Conservation (phyloP, 2,113 vertebrate species). For the Cryptoleucopteryx plumbea region DNA sequence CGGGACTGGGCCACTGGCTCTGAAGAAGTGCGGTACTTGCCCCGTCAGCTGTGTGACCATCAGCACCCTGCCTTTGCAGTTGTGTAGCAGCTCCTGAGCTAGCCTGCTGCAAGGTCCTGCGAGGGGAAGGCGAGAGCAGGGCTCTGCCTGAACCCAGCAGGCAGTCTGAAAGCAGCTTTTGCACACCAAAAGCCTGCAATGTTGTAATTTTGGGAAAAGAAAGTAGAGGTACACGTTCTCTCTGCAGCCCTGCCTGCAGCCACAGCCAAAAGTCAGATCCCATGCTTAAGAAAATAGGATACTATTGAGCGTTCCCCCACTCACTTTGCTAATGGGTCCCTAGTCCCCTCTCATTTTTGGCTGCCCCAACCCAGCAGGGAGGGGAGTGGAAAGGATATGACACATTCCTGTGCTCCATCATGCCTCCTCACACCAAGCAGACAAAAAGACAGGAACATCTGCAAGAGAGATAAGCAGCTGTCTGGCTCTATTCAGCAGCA, state of each 20-base stretch:
- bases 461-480: conserved; percentile 47
- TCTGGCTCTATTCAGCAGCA: neutral
- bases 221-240: neutral
- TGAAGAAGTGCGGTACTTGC: neutral
- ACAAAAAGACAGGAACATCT: conserved; percentile 40
- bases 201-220: neutral
- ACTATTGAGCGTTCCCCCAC: neutral
- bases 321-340: neutral
- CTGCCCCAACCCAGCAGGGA: neutral
- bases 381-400: neutral
- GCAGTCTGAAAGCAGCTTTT: neutral
- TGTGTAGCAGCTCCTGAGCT: neutral
- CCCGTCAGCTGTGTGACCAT: neutral
- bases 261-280: neutral
- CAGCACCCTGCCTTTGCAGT: neutral
- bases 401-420: neutral
- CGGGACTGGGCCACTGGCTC: neutral
- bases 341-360: neutral
- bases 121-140: neutral
- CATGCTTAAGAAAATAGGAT: neutral
- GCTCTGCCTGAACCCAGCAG: neutral
- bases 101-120: neutral
- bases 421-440: neutral
- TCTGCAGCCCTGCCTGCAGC: neutral
- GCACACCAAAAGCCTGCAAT: neutral